Conservation (phyloP, 2,113 vertebrate species). For the Eulemur macaco region DNA sequence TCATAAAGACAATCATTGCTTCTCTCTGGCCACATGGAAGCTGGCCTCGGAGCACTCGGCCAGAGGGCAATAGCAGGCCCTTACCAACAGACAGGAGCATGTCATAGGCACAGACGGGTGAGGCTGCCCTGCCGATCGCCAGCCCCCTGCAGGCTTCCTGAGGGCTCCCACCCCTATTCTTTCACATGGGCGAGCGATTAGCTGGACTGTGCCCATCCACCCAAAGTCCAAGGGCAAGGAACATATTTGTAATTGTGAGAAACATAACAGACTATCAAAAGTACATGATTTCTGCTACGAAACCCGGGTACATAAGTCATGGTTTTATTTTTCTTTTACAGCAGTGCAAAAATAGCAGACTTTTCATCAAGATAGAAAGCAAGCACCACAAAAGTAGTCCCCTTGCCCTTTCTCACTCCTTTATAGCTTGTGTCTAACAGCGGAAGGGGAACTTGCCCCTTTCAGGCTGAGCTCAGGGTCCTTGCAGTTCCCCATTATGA, state of each 20-base stretch:
- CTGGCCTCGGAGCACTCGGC: background rate
- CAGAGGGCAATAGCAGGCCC: constrained; percentile 6
- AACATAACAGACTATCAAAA: background rate
- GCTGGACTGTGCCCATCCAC: background rate
- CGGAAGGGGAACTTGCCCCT: background rate
- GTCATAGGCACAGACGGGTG: constrained; percentile 27
- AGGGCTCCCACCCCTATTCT: background rate
- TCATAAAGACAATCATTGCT: constrained; percentile 63
- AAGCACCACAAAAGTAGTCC: background rate
- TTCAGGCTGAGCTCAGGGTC: background rate
- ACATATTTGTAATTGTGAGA: background rate
- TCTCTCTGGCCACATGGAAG: constrained; percentile 55
- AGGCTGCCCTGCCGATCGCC: background rate
- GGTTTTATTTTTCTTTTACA: background rate
- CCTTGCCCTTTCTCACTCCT: background rate
- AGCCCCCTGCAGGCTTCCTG: background rate
- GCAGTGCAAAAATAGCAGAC: background rate
- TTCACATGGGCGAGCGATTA: background rate
- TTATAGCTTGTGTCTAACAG: background rate
- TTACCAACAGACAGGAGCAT: background rate
- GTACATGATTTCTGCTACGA: background rate
- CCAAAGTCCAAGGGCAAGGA: background rate
- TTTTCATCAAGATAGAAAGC: background rate
- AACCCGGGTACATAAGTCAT: background rate
- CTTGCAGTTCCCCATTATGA: background rate